Conservation (phyloP, 1,140 invertebrate genomes). For the Zaprionus kolodkinae region DNA sequence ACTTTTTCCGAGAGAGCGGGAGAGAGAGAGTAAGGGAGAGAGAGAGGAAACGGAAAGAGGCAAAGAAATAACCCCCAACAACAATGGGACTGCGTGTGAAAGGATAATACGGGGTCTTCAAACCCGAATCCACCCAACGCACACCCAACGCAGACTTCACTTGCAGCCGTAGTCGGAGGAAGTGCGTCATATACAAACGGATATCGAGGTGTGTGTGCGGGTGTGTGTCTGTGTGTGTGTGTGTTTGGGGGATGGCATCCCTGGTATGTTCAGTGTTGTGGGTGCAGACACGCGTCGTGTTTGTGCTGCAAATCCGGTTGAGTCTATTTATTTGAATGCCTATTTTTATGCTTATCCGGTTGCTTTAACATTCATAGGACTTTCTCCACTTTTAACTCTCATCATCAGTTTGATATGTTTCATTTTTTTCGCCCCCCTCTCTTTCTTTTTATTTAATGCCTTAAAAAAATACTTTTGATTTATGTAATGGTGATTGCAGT, state of each 20-base stretch:
- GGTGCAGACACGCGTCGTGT: slow-evolving; percentile 49
- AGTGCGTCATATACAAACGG: slow-evolving; percentile 64
- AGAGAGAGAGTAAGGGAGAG: too few species aligned
- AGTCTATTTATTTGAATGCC: slow-evolving; percentile 81
- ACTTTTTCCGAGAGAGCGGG: slow-evolving; percentile 74
- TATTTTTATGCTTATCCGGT: slow-evolving; percentile 77
- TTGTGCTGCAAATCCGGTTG: slow-evolving; percentile 71
- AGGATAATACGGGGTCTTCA: slow-evolving; percentile 80
- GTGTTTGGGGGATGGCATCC: slow-evolving; percentile 26
- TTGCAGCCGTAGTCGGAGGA: slow-evolving; percentile 60
- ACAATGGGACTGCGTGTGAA: slow-evolving; percentile 72
- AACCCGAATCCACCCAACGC: slow-evolving; percentile 31
- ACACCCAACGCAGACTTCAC: slow-evolving; percentile 58
- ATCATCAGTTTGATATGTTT: slow-evolving; percentile 2
- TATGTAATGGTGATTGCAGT: slow-evolving; percentile 66
- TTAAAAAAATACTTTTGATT: slow-evolving; percentile 62
- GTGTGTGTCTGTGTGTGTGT: slow-evolving; percentile 15
- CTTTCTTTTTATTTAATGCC: slow-evolving; percentile 17
- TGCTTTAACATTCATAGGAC: slow-evolving; percentile 41
- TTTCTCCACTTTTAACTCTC: slow-evolving; percentile 9
- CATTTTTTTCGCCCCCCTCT: slow-evolving; percentile 9
- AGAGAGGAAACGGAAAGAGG: slow-evolving; percentile 9
- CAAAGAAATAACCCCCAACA: slow-evolving; percentile 33
- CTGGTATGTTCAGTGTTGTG: slow-evolving; percentile 36
- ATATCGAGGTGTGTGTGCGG: slow-evolving; percentile 52